A percentile compares a stretch with the other conserved stretches of the same genome.
These are phyloP conservation scores for Falco biarmicus DNA, from an alignment of 2,797 vertebrate species.

Conservation along the genomic window DNA sequence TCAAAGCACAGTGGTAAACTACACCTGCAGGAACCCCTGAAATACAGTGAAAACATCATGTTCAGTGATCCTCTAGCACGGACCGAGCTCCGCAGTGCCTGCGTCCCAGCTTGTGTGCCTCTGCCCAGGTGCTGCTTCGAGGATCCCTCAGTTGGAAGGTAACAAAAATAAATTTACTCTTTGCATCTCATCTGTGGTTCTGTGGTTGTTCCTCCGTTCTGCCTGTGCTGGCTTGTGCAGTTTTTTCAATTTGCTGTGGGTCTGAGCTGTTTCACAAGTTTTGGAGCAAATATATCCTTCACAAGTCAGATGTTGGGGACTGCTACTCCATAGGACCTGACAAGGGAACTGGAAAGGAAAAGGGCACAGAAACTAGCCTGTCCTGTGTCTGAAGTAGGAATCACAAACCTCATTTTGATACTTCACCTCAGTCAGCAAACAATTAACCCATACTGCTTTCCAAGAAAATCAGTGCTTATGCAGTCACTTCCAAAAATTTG, in stretches of 20 bases:
- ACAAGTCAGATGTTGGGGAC: not conserved
- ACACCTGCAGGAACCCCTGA: not conserved
- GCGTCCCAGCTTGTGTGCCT: not conserved
- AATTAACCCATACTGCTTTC: not conserved
- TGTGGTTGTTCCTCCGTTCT: not conserved
- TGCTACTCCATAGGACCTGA: not conserved
- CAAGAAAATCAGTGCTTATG: not conserved
- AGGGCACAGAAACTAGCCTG: not conserved
- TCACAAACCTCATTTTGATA: not conserved
- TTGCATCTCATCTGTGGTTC: not conserved
- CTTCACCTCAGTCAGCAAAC: not conserved
- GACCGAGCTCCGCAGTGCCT: fast-evolving
- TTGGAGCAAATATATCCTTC: not conserved
- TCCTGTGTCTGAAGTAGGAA: not conserved
- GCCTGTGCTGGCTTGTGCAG: not conserved
- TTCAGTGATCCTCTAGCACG: not conserved
- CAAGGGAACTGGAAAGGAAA: not conserved
- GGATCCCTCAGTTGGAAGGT: not conserved
- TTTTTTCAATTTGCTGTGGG: not conserved
- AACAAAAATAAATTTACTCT: not conserved
- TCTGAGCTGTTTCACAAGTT: not conserved
- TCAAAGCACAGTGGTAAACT: not conserved
- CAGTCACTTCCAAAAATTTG: not conserved
- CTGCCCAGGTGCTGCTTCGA: not conserved
- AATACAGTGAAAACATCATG: not conserved